Evolutionary conservation across 2,888 invertebrate genomes (phyloP), one percentile per base, ranked within the genome.

Genomic region (Leucoma salicis): DNA sequence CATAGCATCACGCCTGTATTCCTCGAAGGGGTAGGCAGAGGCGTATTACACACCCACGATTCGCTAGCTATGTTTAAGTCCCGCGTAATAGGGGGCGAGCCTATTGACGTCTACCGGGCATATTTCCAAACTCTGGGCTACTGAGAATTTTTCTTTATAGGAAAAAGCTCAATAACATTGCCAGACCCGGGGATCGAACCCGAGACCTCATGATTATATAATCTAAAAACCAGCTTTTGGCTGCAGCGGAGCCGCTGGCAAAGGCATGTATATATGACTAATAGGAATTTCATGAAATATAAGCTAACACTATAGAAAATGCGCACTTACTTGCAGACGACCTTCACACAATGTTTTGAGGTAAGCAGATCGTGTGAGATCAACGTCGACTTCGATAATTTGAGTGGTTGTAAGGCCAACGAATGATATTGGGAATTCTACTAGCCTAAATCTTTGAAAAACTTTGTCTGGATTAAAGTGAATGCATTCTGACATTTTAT

Each of bases 391-490:
- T 46, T 85, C 70, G 1, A 87, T 64, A 15, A 57, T 56, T 34
- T 74, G 70, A 11, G 60, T 62, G 5, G 75, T 81, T 2, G 77
- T 75, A 11, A 87, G 53, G 1, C 79, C 82, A 24, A 87, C 82
- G 33, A 75, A 84, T 8, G 83, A 82, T 49, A 65, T 66, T 11
- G 86, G 86, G 50, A 89, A 87, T 48, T 88, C 86, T 12, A 89
- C 51, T 6, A 87, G 64, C 57, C 78, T 73, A 48, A 88, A 84
- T 47, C 72, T 70, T 49, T 67, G 67, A 46, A 85, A 88, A 27
- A 84, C 66, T 47, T 75, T 79, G 49, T 88, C 84, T 7, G 78
- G 73, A 46, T 78, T 63, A 43, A 71, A 77, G 24, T 40, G 42
- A 11, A 63, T 55, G 60, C 87, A 86, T 39, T 48, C 29, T 29